Conservation (phyloP, 2,797 vertebrate species). For the Choloepus didactylus region DNA sequence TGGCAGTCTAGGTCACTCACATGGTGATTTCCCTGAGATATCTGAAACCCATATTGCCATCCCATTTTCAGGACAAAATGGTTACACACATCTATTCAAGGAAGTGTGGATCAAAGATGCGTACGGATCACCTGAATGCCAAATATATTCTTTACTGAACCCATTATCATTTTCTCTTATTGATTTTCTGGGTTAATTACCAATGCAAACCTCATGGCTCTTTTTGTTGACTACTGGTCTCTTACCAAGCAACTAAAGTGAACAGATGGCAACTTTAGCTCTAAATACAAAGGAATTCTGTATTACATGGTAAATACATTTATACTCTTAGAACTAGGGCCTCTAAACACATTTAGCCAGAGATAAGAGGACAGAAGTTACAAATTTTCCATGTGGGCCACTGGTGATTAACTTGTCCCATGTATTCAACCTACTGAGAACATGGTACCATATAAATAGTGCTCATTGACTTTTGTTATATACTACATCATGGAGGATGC, state of each 20-base stretch:
- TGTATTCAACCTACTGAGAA: not conserved
- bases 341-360: too few relatives aligned
- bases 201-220: not conserved
- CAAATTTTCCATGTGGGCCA: not conserved
- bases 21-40: too few relatives aligned
- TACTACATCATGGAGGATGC: too few relatives aligned
- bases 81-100: not conserved
- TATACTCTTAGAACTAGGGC: too few relatives aligned
- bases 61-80: not conserved
- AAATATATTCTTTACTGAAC: too few relatives aligned
- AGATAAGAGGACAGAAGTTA: too few relatives aligned
- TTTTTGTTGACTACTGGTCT: not conserved
- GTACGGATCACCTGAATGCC: too few relatives aligned
- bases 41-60: not conserved
- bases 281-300: too few relatives aligned
- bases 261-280: too few relatives aligned
- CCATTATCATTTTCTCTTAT: not conserved
- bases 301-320: too few relatives aligned
- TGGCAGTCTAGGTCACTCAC: too few relatives aligned
- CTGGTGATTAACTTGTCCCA: not conserved
- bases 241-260: too few relatives aligned
- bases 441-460: not conserved
- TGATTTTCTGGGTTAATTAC: not conserved
- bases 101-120: not conserved
- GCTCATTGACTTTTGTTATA: not conserved